Conservation (phyloP, 1,140 invertebrate genomes). For the Saccostrea glomerata region DNA sequence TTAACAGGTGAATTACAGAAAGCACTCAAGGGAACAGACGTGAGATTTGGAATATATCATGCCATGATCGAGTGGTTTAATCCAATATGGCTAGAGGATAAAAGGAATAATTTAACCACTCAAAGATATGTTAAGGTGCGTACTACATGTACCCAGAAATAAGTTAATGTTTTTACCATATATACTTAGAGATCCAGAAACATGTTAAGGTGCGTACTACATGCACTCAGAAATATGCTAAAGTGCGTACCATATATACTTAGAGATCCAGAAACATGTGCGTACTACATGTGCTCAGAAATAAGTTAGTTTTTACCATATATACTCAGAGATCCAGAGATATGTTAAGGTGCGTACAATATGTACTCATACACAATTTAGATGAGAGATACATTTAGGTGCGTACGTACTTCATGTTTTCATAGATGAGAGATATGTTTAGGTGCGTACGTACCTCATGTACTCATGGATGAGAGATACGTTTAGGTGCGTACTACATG, state of each 20-base stretch:
- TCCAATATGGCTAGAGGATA: constrained; percentile 89
- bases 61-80: constrained; percentile 96
- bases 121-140: constrained; percentile 81
- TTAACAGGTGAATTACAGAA: neutral
- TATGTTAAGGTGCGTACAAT: too few species aligned
- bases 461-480: too few species aligned
- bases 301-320: neutral
- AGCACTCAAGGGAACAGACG: constrained; percentile 64
- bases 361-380: too few species aligned
- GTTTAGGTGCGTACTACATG: too few species aligned
- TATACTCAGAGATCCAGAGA: neutral
- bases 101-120: constrained; percentile 84
- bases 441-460: too few species aligned
- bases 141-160: neutral
- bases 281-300: neutral
- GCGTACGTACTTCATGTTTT: too few species aligned
- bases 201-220: constrained; percentile 75
- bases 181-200: too few species aligned
- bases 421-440: too few species aligned
- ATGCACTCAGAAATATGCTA: neutral
- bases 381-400: neutral
- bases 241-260: too few species aligned
- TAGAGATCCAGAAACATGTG: too few species aligned
- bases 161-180: too few species aligned
- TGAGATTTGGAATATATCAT: constrained; percentile 91